Evolutionary conservation across 2,113 vertebrate genomes (phyloP).

Genomic region (Corvus hawaiiensis): DNA sequence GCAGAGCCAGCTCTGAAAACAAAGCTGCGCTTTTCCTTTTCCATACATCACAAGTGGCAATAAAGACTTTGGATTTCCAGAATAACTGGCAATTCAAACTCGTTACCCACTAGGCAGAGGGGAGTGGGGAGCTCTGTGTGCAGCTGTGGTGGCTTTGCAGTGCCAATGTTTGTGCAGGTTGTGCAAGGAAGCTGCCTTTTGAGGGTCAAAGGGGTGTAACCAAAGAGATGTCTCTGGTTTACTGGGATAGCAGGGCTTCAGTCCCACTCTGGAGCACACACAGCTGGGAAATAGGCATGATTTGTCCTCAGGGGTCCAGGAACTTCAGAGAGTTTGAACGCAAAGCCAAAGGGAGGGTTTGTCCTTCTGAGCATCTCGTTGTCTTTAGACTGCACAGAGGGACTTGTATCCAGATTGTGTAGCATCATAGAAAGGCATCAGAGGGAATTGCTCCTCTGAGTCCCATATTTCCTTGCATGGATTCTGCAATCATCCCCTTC

Average conservation of each 20-base stretch:
- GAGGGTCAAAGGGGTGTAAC: background rate
- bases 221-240: background rate
- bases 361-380: background rate
- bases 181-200: background rate
- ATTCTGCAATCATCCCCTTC: background rate
- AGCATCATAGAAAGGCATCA: background rate
- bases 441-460: background rate
- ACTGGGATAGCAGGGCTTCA: background rate
- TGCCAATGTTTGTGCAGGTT: background rate
- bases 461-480: background rate
- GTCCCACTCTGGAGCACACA: fast-evolving
- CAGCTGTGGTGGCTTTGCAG: background rate
- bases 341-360: background rate
- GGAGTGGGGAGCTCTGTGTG: background rate
- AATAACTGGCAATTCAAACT: background rate
- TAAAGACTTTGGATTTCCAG: background rate
- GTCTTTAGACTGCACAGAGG: background rate
- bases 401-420: background rate
- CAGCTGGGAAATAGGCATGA: background rate
- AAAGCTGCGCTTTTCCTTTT: background rate
- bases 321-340: background rate
- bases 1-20: background rate
- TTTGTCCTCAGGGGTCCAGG: background rate
- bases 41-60: background rate
- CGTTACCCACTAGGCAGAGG: background rate